These are phyloP conservation scores for Leptogaster cylindrica DNA, from an alignment of 2,888 invertebrate species.

Conservation along the genomic window DNA sequence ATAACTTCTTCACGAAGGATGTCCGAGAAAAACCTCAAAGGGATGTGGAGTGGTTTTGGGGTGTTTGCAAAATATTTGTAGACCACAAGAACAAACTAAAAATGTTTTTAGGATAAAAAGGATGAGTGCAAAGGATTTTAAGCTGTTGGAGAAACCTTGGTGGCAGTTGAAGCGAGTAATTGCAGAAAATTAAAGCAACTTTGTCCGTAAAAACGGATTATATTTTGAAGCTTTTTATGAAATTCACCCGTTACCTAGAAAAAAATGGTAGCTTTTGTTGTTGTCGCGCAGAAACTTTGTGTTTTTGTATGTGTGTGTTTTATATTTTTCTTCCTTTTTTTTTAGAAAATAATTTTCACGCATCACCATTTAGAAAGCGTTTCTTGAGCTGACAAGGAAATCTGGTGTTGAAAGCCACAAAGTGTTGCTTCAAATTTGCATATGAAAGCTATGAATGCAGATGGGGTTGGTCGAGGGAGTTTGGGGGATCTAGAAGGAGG, in stretches of 20 bases:
- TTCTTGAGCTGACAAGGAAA: constrained; percentile 25
- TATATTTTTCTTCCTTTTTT: background rate
- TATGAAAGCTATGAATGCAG: constrained; percentile 6
- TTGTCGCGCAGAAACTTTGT: background rate
- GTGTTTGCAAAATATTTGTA: no score
- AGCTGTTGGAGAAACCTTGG: background rate
- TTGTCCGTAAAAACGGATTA: constrained; percentile 15
- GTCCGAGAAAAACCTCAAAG: background rate
- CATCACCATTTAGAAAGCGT: constrained; percentile 24
- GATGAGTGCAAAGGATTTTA: constrained; percentile 4
- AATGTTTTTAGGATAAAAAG: no score
- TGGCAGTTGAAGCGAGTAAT: constrained; percentile 15
- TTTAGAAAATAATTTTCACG: constrained; percentile 27
- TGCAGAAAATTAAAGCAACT: constrained; percentile 6
- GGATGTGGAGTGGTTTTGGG: no score
- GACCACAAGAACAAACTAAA: no score
- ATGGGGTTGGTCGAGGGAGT: background rate
- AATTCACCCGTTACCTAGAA: background rate
- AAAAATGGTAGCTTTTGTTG: constrained; percentile 19
- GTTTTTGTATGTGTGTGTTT: no score
- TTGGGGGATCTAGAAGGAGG: background rate
- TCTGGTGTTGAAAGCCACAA: constrained; percentile 33
- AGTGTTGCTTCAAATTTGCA: constrained; percentile 37
- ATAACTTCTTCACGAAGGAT: constrained; percentile 3
- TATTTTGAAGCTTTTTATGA: constrained; percentile 1